These are phyloP conservation scores for Trissoscelio sp. DNA, from an alignment of 2,888 invertebrate species.

Conservation along the genomic window DNA sequence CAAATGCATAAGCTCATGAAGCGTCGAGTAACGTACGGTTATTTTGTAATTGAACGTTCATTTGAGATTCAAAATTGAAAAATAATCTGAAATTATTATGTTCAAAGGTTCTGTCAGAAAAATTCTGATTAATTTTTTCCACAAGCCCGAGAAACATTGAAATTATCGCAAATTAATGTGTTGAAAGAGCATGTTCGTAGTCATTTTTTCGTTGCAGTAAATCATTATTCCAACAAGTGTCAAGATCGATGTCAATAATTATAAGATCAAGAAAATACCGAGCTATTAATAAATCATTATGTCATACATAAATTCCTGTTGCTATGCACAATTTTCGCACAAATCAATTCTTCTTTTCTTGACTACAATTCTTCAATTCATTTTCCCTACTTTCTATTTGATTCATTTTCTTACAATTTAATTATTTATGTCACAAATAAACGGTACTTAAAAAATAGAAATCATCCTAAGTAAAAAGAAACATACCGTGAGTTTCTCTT, in stretches of 20 bases:
- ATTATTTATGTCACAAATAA: no score
- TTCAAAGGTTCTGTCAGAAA: background rate
- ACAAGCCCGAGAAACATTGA: background rate
- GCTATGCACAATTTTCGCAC: background rate
- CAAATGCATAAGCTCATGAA: constrained; percentile 42
- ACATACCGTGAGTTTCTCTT: no score
- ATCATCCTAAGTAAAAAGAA: no score
- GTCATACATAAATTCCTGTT: constrained; percentile 8
- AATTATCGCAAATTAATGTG: background rate
- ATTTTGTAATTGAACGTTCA: constrained; percentile 50
- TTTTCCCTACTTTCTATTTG: background rate
- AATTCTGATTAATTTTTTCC: constrained; percentile 12
- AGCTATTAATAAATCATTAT: constrained; percentile 43
- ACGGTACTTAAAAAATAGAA: no score
- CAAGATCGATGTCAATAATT: constrained; percentile 40
- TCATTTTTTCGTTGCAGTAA: constrained; percentile 15
- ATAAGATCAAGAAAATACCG: constrained; percentile 16
- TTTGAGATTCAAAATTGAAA: constrained; percentile 46
- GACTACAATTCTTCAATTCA: background rate
- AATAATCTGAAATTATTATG: constrained; percentile 34
- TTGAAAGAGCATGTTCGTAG: constrained; percentile 4
- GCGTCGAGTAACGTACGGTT: constrained; percentile 37
- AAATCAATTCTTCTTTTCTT: background rate
- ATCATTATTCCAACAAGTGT: constrained; percentile 27
- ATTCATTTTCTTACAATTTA: no score